phyloP scores from a whole-genome alignment of 2,113 vertebrate genomes.

The Phyllostomus hastatus region DNA sequence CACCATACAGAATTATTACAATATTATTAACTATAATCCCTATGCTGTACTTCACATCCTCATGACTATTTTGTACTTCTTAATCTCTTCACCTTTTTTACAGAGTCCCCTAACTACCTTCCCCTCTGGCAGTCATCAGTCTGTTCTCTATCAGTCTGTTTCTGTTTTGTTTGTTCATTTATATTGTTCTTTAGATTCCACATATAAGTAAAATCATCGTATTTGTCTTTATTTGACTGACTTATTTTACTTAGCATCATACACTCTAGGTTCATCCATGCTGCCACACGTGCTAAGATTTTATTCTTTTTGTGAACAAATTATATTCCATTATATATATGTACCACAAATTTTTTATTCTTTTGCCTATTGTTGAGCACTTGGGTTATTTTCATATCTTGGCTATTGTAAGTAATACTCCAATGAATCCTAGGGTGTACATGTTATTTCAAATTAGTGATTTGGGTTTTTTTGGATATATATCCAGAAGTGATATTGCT shows the following conservation, averaged over 20 bases:
- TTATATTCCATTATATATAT: neutral
- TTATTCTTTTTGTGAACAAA: neutral
- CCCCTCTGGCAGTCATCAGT: neutral
- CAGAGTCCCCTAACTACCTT: neutral
- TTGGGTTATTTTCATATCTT: neutral
- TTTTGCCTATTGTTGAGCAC: neutral
- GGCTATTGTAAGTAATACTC: neutral
- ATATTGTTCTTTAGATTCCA: neutral
- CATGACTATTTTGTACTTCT: neutral
- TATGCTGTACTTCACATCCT: neutral
- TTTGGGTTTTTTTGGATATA: neutral
- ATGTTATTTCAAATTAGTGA: neutral
- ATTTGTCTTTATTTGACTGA: neutral
- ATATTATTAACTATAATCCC: neutral
- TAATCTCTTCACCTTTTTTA: neutral
- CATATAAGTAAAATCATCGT: neutral
- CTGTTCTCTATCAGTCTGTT: neutral
- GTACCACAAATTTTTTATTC: neutral
- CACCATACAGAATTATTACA: neutral
- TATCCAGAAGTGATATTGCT: neutral
- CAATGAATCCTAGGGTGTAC: neutral
- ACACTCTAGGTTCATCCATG: neutral
- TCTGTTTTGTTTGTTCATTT: neutral
- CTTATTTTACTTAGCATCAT: neutral
- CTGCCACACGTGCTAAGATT: neutral